A percentile compares a stretch with the other conserved stretches of the same genome.
phyloP scores from a whole-genome alignment of 2,888 invertebrate species.

The Hyposoter didymator region DNA sequence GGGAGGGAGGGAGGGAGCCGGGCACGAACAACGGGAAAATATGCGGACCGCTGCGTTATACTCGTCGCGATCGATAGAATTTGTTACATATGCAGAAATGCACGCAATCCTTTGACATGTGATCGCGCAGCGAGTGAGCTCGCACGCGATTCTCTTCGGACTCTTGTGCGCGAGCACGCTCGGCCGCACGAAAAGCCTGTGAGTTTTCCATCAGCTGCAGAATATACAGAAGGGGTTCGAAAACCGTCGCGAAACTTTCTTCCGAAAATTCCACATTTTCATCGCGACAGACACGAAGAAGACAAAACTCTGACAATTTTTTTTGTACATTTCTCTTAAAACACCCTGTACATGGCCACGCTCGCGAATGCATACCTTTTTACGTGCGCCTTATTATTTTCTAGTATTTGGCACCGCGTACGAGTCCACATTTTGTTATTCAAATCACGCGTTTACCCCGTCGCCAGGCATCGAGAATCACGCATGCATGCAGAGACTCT shows the following conservation, averaged over 20 bases:
- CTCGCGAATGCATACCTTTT: no score
- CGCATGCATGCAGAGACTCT: background rate
- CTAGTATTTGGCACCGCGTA: no score
- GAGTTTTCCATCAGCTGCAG: conserved; percentile 49
- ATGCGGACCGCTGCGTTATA: conserved; percentile 17
- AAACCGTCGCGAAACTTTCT: background rate
- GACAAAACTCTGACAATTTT: no score
- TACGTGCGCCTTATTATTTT: no score
- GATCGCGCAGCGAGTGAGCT: conserved; percentile 48
- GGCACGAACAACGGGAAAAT: background rate
- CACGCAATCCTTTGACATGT: conserved; percentile 28
- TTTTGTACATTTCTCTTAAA: no score
- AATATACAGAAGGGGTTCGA: background rate
- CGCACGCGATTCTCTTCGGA: conserved; percentile 55
- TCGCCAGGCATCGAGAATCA: conserved; percentile 19
- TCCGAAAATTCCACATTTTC: no score
- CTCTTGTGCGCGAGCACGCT: conserved; percentile 15
- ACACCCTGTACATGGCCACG: no score
- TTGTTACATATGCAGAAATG: conserved; percentile 47
- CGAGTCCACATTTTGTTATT: conserved; percentile 9
- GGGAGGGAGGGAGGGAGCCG: background rate
- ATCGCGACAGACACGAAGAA: no score
- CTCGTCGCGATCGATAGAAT: conserved; percentile 52
- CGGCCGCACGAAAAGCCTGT: conserved; percentile 19
- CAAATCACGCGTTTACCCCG: conserved; percentile 48